These are phyloP conservation scores for Horisme vitalbata DNA, from an alignment of 2,888 invertebrate species.

Conservation along the genomic window DNA sequence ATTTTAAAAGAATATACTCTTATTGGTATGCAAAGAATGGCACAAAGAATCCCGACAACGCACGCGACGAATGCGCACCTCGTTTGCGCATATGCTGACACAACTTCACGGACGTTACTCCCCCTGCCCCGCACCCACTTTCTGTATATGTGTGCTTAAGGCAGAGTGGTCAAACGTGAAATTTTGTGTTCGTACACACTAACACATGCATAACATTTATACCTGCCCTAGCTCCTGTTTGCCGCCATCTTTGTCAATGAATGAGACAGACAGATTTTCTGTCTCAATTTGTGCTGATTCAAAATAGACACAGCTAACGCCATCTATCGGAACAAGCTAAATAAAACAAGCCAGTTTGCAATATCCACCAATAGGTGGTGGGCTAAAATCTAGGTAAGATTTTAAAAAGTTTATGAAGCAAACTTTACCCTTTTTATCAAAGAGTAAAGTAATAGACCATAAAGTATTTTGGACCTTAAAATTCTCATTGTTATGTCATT, in stretches of 20 bases:
- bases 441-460: too few relatives aligned
- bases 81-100: conserved; percentile 91
- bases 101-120: conserved; percentile 84
- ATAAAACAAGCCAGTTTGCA: not conserved
- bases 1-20: conserved; percentile 88
- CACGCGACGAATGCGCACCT: conserved; percentile 92
- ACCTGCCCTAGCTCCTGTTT: conserved; percentile 77
- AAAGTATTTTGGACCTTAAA: too few relatives aligned
- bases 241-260: conserved; percentile 72
- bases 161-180: conserved; percentile 82
- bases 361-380: conserved; percentile 35
- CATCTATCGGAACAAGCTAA: conserved; percentile 45
- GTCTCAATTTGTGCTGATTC: conserved; percentile 47
- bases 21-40: conserved; percentile 98
- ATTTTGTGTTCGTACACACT: conserved; percentile 73
- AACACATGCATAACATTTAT: conserved; percentile 63
- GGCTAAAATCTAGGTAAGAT: too few relatives aligned
- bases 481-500: too few relatives aligned
- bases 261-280: conserved; percentile 59
- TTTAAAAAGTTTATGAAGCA: too few relatives aligned
- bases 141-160: conserved; percentile 61
- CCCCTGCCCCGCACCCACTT: conserved; percentile 77
- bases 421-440: too few relatives aligned
- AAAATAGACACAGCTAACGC: conserved; percentile 35
- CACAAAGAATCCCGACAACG: conserved; percentile 98